These are phyloP conservation scores for Antheraea yamamai DNA, from an alignment of 2,888 invertebrate species.

Conservation along the genomic window DNA sequence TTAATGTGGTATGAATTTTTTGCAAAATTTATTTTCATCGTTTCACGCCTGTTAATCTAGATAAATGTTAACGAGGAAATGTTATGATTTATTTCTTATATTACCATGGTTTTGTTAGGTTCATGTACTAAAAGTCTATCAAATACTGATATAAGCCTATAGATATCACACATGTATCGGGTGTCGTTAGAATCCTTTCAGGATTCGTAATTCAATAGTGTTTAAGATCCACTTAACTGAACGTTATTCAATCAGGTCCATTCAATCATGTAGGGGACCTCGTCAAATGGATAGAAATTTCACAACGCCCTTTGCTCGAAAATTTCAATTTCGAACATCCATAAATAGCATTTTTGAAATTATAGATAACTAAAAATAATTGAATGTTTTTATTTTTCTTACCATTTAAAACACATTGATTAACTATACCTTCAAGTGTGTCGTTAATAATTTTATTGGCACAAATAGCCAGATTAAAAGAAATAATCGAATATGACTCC, in stretches of 20 bases:
- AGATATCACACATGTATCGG: neutral
- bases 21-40: no score
- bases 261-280: constrained; percentile 34
- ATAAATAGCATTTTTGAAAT: neutral
- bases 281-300: constrained; percentile 31
- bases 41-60: no score
- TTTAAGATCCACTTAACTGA: constrained; percentile 59
- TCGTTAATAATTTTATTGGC: neutral
- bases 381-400: no score
- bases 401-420: no score
- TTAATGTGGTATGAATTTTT: no score
- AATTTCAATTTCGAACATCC: constrained; percentile 9
- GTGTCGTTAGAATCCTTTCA: constrained; percentile 49
- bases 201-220: constrained; percentile 60
- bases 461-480: neutral
- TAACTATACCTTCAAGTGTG: neutral
- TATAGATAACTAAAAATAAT: no score
- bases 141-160: neutral
- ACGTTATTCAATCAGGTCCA: constrained; percentile 61
- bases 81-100: no score
- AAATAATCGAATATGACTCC: no score
- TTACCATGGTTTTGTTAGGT: neutral
- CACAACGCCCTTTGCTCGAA: constrained; percentile 2
- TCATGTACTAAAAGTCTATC: neutral
- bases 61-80: no score